Percentiles rank a stretch among this genome's conserved stretches.
These are phyloP conservation scores for Arctocebus calabarensis DNA, from an alignment of 2,797 vertebrate genomes.

Conservation along the genomic window DNA sequence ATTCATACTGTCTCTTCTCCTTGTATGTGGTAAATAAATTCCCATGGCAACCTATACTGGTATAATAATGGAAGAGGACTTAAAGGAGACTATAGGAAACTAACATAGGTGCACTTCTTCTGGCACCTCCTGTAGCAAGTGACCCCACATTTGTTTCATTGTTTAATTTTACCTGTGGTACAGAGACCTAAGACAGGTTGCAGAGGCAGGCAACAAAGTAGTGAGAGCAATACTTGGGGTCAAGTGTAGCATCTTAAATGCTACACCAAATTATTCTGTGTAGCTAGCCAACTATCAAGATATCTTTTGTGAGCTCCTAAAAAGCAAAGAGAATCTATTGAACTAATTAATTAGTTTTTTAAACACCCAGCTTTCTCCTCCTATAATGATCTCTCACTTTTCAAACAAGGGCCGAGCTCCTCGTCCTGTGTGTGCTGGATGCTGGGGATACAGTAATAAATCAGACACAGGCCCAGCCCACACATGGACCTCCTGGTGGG, in stretches of 20 bases:
- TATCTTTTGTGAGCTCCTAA: neutral
- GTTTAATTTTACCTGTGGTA: constrained; percentile 34
- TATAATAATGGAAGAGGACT: neutral
- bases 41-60: constrained; percentile 3
- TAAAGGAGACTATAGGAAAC: neutral
- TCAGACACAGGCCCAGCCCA: neutral
- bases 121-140: neutral
- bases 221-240: neutral
- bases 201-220: neutral
- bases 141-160: neutral
- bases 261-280: neutral
- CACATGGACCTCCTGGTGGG: neutral
- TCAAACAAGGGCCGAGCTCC: neutral
- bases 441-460: neutral
- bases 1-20: constrained; percentile 3
- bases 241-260: neutral
- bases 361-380: constrained; percentile 1
- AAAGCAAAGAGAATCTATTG: neutral
- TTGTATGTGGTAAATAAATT: neutral
- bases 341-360: constrained; percentile 10
- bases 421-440: neutral
- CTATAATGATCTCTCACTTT: constrained; percentile 37
- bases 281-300: neutral
- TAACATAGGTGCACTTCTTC: constrained; percentile 19
- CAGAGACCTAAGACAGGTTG: neutral